Percentiles rank a stretch among this genome's conserved stretches.
Conservation (phyloP, 1,140 invertebrate species). For the Ganaspis sp. region DNA sequence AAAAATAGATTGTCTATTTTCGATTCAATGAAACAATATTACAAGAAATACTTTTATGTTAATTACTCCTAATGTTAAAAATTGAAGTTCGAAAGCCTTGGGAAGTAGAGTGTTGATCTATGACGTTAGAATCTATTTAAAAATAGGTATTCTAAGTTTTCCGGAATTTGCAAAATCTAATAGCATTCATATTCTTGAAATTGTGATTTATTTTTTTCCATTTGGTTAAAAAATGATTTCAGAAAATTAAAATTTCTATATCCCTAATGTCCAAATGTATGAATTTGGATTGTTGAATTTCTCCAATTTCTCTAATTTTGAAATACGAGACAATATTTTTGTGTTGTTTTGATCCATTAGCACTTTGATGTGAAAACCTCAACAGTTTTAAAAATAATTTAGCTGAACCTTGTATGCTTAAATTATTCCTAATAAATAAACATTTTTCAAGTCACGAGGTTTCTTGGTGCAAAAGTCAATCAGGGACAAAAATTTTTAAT, state of each 20-base stretch:
- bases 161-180: too few relatives aligned
- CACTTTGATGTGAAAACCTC: neutral
- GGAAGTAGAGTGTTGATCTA: neutral
- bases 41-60: too few relatives aligned
- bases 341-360: too few relatives aligned
- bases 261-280: too few relatives aligned
- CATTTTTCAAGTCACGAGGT: neutral
- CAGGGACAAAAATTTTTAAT: conserved; percentile 3
- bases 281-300: too few relatives aligned
- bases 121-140: neutral
- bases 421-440: conserved; percentile 24
- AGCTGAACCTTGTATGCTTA: neutral
- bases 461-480: neutral
- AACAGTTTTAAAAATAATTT: neutral
- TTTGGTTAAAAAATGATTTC: too few relatives aligned
- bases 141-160: neutral
- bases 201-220: too few relatives aligned
- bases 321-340: too few relatives aligned
- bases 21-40: neutral
- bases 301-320: too few relatives aligned
- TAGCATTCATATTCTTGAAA: too few relatives aligned
- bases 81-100: neutral
- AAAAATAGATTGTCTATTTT: neutral
- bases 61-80: neutral
- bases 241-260: too few relatives aligned